A percentile compares a stretch with the other conserved stretches of the same genome.
Evolutionary conservation across 2,113 vertebrate species (phyloP).

Genomic region (Alectura lathami): DNA sequence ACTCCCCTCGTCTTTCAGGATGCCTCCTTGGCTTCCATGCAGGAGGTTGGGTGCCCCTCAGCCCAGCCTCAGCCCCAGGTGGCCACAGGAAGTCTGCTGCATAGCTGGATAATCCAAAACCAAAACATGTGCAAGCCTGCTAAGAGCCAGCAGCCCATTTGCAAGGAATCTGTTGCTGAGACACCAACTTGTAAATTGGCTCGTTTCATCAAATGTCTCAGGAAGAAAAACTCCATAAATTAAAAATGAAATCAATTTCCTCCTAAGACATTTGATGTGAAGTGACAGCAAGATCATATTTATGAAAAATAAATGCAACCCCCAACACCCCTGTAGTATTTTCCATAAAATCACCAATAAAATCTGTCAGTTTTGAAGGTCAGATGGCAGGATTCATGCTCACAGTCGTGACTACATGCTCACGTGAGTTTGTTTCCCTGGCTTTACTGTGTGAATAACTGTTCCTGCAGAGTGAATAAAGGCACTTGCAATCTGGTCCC

Average conservation of each 20-base stretch:
- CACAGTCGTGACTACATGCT: conserved; percentile 16
- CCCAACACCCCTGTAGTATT: not conserved
- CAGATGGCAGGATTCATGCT: conserved; percentile 38
- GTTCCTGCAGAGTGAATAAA: conserved; percentile 51
- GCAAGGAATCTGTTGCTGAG: not conserved
- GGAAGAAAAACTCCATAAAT: not conserved
- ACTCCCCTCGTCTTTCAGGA: not conserved
- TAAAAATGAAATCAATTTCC: not conserved
- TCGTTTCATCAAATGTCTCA: not conserved
- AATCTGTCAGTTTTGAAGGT: conserved; percentile 19
- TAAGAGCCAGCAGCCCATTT: not conserved
- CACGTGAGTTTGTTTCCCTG: conserved; percentile 25
- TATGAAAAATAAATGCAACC: not conserved
- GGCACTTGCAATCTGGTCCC: conserved; percentile 59
- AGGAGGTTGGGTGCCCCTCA: not conserved
- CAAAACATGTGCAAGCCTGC: not conserved
- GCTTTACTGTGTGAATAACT: conserved; percentile 39
- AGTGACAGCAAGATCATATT: not conserved
- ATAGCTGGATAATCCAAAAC: not conserved
- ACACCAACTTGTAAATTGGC: not conserved
- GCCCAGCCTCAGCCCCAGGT: not conserved
- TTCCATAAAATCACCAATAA: not conserved
- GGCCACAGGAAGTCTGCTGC: not conserved
- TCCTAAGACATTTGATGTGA: not conserved
- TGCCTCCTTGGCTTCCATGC: not conserved